Evolutionary conservation across 2,797 vertebrate genomes (phyloP), one percentile per base, ranked within the genome.

Genomic region (Gallinago nigripennis): DNA sequence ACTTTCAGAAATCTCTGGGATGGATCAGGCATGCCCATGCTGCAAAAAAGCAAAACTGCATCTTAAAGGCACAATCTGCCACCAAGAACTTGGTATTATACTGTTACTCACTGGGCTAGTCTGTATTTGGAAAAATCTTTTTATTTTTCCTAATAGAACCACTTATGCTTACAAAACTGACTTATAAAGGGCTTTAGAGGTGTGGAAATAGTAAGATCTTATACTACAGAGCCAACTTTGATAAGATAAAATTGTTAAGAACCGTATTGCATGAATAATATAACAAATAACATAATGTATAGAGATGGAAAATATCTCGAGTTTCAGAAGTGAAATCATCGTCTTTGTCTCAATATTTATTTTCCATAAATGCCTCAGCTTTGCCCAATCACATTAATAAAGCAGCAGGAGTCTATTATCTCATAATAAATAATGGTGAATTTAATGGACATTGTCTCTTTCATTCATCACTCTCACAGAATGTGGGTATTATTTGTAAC

Each of bases 251-350:
- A 87, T 41, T 27, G 70, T 84, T 68, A 91, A 90, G 82, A 58
- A 1, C 15, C 41, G 3, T 81, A 82, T 79, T 37, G 46, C 25
- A 71, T 75, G 20, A 13, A 13, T 60, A 33, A 51, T 69, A 31
- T 86, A 85, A 76, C 8, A 92, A 86, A 63, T 43, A 92, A 46
- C 7, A 24, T 54, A 81, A 88, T 65, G n/a, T 91, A 41, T 66
- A 69, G 61, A 69, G 66, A 70, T 96, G 65, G 39, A 96, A 85
- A 87, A 9, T 5, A 16, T 56, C 57, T 93, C 33, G 30, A 61
- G 9, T 88, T 96, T 94, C 85, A 94, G 90, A 94, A 96, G 94
- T 90, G 43, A 96, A 94, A 79, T 75, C 6, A 6, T 85, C 48
- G 37, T 73, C 41, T 92, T 91, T 91, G 50, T 45, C 16, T 94